phyloP scores from a whole-genome alignment of 2,888 invertebrate genomes.

The Metopia argyrocephala region DNA sequence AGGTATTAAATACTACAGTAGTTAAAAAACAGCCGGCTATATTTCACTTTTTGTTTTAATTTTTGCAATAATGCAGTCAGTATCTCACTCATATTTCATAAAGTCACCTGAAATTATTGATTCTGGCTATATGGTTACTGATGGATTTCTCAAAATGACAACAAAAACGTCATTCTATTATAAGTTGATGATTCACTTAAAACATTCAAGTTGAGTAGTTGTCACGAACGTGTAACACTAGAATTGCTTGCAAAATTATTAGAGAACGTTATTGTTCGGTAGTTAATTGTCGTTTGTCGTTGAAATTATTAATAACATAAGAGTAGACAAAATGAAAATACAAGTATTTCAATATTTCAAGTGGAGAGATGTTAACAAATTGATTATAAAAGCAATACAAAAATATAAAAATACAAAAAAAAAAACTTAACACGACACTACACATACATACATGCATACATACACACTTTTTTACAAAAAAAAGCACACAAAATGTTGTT shows the following conservation, averaged over 20 bases:
- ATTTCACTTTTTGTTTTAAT: background rate
- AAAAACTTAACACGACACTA: background rate
- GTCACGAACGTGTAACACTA: too few species aligned
- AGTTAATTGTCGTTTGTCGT: background rate
- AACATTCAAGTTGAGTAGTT: too few species aligned
- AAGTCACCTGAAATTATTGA: background rate
- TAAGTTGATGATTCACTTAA: background rate
- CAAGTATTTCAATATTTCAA: background rate
- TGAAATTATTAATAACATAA: background rate
- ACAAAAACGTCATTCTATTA: background rate
- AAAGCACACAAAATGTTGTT: background rate
- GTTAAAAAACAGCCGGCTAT: too few species aligned
- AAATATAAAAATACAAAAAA: background rate
- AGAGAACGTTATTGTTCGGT: background rate
- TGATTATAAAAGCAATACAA: constrained; percentile 12
- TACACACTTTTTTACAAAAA: background rate
- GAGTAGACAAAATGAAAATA: background rate
- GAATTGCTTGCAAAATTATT: too few species aligned
- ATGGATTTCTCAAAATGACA: background rate
- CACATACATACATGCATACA: background rate
- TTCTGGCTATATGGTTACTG: background rate
- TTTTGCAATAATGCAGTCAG: background rate
- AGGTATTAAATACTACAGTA: too few species aligned
- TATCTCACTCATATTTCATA: background rate
- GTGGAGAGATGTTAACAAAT: constrained; percentile 21